Percentiles rank a stretch among this genome's conserved stretches.
Evolutionary conservation across 2,797 vertebrate species (phyloP).

Genomic region (Pipistrellus pygmaeus): DNA sequence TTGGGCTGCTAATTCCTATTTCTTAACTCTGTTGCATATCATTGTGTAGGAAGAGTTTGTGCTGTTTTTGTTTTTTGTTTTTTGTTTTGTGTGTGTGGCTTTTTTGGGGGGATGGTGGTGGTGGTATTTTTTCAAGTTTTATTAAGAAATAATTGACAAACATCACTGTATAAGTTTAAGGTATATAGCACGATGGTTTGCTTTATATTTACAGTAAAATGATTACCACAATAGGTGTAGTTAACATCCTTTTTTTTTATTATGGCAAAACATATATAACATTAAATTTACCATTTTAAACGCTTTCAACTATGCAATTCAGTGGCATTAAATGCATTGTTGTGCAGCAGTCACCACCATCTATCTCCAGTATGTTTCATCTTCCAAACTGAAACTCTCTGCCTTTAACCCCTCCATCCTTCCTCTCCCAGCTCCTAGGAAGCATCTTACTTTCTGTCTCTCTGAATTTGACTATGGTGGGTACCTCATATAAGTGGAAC

Average conservation of each 20-base stretch:
- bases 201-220: not conserved
- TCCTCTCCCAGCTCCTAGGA: not conserved
- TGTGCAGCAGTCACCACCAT: not conserved
- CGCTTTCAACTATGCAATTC: not conserved
- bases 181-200: not conserved
- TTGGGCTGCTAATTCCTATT: not conserved
- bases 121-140: not conserved
- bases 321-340: not conserved
- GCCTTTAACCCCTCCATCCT: not conserved
- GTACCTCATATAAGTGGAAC: not conserved
- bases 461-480: not conserved
- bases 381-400: not conserved
- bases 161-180: not conserved
- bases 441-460: not conserved
- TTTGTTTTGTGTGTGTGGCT: too few species aligned
- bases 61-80: too few species aligned
- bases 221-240: not conserved
- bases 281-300: not conserved
- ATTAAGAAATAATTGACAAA: not conserved
- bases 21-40: not conserved
- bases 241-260: not conserved
- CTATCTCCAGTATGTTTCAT: not conserved
- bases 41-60: not conserved
- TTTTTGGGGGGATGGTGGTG: accelerated
- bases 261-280: not conserved